A percentile compares a stretch with the other conserved stretches of the same genome.
These are phyloP conservation scores for Madoqua kirkii DNA, from an alignment of 2,113 vertebrate species.

Conservation along the genomic window DNA sequence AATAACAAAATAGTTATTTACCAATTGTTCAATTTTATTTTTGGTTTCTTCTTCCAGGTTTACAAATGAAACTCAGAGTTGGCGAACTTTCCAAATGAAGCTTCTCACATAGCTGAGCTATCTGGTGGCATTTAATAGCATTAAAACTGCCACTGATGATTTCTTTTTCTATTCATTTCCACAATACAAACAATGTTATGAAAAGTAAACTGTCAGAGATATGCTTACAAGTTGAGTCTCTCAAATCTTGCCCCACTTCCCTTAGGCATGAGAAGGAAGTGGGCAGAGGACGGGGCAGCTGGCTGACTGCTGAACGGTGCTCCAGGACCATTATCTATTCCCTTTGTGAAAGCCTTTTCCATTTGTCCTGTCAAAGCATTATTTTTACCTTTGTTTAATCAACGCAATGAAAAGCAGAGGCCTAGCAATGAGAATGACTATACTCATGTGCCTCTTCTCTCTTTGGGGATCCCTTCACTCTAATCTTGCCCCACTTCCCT, in stretches of 20 bases:
- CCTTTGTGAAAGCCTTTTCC: slow-evolving; percentile 36
- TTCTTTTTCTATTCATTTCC: slow-evolving; percentile 39
- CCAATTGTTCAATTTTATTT: background rate
- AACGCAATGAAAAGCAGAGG: slow-evolving; percentile 33
- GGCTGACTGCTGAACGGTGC: background rate
- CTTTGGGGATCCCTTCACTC: background rate
- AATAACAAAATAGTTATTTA: background rate
- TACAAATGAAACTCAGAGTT: background rate
- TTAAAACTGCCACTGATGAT: slow-evolving; percentile 39
- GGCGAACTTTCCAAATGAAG: background rate
- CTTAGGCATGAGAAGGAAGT: slow-evolving; percentile 44
- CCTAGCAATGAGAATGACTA: background rate
- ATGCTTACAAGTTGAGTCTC: slow-evolving; percentile 59
- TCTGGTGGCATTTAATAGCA: slow-evolving; percentile 52
- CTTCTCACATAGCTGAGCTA: background rate
- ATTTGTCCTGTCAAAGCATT: slow-evolving; percentile 34
- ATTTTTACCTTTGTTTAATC: slow-evolving; percentile 51
- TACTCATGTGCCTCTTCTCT: background rate
- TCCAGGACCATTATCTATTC: background rate
- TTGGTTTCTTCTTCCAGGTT: background rate
- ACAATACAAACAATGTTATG: slow-evolving; percentile 54
- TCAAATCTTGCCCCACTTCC: slow-evolving; percentile 47
- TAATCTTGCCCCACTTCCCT: no score
- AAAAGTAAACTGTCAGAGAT: slow-evolving; percentile 62
- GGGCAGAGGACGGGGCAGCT: background rate